Base-by-base conservation (phyloP, 2,888 invertebrate species). In the Himalopsyche kuldschensis region DNA sequence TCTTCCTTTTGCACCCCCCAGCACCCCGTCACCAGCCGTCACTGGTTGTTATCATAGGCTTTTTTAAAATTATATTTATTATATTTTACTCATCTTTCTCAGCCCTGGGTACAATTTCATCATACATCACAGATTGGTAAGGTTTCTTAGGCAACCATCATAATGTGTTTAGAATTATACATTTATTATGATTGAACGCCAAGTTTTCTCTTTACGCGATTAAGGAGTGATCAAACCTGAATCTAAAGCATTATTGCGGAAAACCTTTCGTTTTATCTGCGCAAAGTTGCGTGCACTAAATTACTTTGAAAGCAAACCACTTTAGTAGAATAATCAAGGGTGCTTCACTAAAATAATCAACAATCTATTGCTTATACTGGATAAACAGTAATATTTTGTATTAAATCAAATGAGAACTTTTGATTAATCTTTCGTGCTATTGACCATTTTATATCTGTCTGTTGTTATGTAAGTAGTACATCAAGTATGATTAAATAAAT, bases 101-200 rank as follows among this genome's bases (percentile, higher is more conserved):
- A 77, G 8, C 81, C 81, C 81, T 81, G 76, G 1, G 4, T 76
- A n/a, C 20, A 76, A 35, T 46, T 77, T 46, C 31, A 77, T 77
- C 77, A 81, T 81, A 76, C 81, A 81, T 81, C 81, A 81, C 76
- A 77, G 77, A 76, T 77, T 77, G 48, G 76, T 48, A 77, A 76
- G 76, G 48, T 81, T 81, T 81, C 77, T 81, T 47, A 27, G 77
- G 48, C 81, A 81, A 75, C 32, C 47, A 46, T 27, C 47, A 47
- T 77, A 81, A 77, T 77, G 48, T 47, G 76, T 81, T 81, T 77
- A 77, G 81, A 81, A 55, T 20, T 55, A 55, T 55, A 55, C 55
- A 55, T 55, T 55, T 82, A 82, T 82, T 82, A 82, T 82, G 82
- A 82, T 82, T 79, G 82, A 82, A 75, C 27, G 75, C 82, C 35